Percentiles rank a stretch among this genome's conserved stretches.
These are phyloP conservation scores for Chlorospingus semifuscus DNA, from an alignment of 2,797 vertebrate genomes.

Conservation along the genomic window DNA sequence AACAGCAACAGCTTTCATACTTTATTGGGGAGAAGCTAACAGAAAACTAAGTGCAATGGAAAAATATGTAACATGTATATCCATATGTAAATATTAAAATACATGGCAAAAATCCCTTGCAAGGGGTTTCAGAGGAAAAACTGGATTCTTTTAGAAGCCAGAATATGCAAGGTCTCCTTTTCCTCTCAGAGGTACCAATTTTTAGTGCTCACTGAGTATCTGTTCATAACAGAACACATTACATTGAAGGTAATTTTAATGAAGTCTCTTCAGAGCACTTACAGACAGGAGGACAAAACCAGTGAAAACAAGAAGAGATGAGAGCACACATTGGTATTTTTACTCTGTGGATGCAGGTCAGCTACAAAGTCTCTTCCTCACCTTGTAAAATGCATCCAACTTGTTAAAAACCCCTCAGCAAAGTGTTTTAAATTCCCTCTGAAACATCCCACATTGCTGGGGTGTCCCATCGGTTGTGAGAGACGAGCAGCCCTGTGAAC, in stretches of 20 bases:
- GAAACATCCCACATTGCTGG: rapidly evolving
- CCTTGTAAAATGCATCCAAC: neutral
- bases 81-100: no score
- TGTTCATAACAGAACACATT: neutral
- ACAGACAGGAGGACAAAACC: neutral
- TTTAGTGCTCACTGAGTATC: neutral
- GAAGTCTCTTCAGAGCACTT: neutral
- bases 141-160: neutral
- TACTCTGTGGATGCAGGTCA: neutral
- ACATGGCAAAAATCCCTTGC: neutral
- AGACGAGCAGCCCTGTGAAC: neutral
- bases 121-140: neutral
- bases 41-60: neutral
- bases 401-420: rapidly evolving
- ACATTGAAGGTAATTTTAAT: neutral
- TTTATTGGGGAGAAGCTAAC: neutral
- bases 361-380: neutral
- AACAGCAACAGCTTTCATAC: neutral
- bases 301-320: neutral
- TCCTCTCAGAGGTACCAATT: neutral
- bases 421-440: neutral
- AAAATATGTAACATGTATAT: neutral
- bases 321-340: neutral
- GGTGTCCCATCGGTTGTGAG: rapidly evolving
- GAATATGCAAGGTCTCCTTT: neutral